Evolutionary conservation across 2,888 invertebrate genomes (phyloP).

Genomic region (Cerastis rubricosa): DNA sequence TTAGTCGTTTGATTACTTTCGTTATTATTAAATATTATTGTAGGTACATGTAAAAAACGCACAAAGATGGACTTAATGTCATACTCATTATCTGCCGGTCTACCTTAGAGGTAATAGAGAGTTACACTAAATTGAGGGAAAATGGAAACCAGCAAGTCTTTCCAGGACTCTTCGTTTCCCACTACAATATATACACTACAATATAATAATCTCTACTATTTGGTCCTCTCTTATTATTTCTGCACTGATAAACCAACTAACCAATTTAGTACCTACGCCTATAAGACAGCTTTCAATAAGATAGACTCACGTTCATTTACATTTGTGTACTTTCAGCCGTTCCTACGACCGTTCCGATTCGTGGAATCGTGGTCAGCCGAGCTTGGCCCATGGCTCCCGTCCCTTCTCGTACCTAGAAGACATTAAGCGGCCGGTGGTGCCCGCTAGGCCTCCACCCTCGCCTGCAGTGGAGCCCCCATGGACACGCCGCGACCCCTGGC

Average conservation of each 20-base stretch:
- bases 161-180: neutral
- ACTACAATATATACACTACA: neutral
- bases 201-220: neutral
- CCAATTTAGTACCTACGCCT: neutral
- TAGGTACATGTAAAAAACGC: neutral
- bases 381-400: slow-evolving; percentile 58
- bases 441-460: slow-evolving; percentile 64
- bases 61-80: neutral
- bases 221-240: neutral
- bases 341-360: slow-evolving; percentile 78
- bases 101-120: neutral
- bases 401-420: slow-evolving; percentile 84
- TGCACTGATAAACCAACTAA: neutral
- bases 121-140: too few relatives aligned
- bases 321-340: slow-evolving; percentile 55
- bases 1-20: slow-evolving; percentile 58
- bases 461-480: slow-evolving; percentile 70
- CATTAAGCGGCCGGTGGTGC: slow-evolving; percentile 69
- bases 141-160: neutral
- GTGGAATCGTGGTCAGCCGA: slow-evolving; percentile 75
- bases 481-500: slow-evolving; percentile 73
- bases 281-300: neutral
- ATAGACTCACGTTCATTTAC: neutral
- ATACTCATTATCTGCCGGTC: neutral
- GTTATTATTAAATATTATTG: too few relatives aligned